Conservation (phyloP, 2,888 invertebrate genomes). For the Cheilosia variabilis region DNA sequence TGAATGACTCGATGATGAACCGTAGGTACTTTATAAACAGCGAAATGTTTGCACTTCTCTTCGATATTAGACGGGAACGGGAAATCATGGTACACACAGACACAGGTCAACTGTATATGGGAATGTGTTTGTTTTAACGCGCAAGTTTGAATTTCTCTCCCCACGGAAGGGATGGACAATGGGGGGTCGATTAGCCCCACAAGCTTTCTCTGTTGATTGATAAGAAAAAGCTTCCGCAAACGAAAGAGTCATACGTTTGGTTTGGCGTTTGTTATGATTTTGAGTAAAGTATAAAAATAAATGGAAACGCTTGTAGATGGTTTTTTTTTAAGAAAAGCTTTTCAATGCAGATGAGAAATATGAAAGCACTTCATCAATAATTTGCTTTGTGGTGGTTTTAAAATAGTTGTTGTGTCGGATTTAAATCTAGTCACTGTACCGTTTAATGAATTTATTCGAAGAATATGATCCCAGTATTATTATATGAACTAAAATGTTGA, state of each 20-base stretch:
- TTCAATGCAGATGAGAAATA: neutral
- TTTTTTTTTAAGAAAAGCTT: neutral
- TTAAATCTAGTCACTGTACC: too few relatives aligned
- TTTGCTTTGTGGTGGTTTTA: neutral
- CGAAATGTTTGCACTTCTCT: conserved; percentile 42
- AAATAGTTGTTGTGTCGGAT: too few relatives aligned
- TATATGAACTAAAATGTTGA: too few relatives aligned
- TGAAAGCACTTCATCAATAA: neutral
- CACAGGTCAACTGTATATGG: too few relatives aligned
- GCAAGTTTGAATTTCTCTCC: neutral
- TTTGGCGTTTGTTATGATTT: neutral
- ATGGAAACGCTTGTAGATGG: neutral
- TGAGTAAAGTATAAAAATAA: neutral
- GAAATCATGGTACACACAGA: too few relatives aligned
- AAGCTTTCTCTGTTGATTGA: conserved; percentile 18
- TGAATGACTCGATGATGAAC: conserved; percentile 41
- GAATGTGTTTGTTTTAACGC: conserved; percentile 6
- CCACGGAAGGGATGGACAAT: conserved; percentile 20
- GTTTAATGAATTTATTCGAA: too few relatives aligned
- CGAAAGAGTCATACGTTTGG: neutral
- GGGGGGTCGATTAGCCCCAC: neutral
- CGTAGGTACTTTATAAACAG: conserved; percentile 55
- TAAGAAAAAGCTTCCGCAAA: neutral
- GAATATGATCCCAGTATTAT: too few relatives aligned
- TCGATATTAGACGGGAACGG: neutral